Percentiles rank a stretch among this genome's conserved stretches.
These are phyloP conservation scores for Cyprinodon variegatus DNA, from an alignment of 2,113 vertebrate genomes.

Conservation along the genomic window DNA sequence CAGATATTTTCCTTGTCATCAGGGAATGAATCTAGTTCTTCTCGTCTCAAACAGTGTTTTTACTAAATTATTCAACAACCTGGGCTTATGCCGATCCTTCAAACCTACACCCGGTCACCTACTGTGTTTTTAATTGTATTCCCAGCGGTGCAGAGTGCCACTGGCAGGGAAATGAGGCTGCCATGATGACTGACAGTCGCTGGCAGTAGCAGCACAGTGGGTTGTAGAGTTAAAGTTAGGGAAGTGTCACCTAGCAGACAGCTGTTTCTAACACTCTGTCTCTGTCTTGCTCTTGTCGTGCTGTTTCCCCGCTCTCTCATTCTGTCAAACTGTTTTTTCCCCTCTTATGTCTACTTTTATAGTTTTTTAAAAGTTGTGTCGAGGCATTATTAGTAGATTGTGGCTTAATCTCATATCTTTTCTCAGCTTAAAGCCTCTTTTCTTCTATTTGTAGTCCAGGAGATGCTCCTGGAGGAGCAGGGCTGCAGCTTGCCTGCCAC, in stretches of 20 bases:
- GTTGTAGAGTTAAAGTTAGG: slow-evolving; percentile 67
- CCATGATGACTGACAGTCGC: slow-evolving; percentile 70
- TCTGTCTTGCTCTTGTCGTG: slow-evolving; percentile 53
- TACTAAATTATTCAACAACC: slow-evolving; percentile 44
- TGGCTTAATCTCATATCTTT: not conserved
- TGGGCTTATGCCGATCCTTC: slow-evolving; percentile 27
- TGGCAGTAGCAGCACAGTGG: slow-evolving; percentile 70
- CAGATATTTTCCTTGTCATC: not conserved
- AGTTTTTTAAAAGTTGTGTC: slow-evolving; percentile 18
- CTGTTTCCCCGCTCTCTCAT: slow-evolving; percentile 40
- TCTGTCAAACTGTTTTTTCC: slow-evolving; percentile 10
- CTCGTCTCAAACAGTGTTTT: slow-evolving; percentile 6
- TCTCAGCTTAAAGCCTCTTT: not conserved
- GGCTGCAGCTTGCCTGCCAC: slow-evolving; percentile 74
- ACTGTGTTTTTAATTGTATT: slow-evolving; percentile 72
- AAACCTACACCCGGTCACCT: slow-evolving; percentile 45
- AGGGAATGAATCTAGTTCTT: not conserved
- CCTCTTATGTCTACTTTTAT: slow-evolving; percentile 22
- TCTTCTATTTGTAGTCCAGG: slow-evolving; percentile 53
- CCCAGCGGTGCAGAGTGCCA: slow-evolving; percentile 58
- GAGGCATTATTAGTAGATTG: not conserved
- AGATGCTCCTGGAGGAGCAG: slow-evolving; percentile 72
- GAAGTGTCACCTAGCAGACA: slow-evolving; percentile 59
- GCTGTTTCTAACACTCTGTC: slow-evolving; percentile 60
- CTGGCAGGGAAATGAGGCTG: slow-evolving; percentile 70